Evolutionary conservation across 1,140 invertebrate genomes (phyloP).

Genomic region (Zaprionus kolodkinae): DNA sequence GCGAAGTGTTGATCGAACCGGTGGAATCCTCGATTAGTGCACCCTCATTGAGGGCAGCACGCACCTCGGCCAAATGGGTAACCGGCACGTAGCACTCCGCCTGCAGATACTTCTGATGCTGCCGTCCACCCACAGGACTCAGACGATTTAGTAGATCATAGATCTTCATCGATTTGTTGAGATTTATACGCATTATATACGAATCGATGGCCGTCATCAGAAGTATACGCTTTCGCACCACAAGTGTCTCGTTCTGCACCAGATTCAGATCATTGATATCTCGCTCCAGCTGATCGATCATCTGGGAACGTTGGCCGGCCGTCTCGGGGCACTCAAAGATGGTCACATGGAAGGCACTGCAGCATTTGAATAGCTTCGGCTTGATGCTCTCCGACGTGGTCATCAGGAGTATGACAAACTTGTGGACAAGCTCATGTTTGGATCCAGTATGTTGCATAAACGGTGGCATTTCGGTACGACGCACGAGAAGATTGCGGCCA

Average conservation of each 20-base stretch:
- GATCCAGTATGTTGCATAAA: neutral
- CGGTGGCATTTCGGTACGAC: constrained; percentile 43
- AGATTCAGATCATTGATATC: constrained; percentile 49
- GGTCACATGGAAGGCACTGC: constrained; percentile 58
- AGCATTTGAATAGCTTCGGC: constrained; percentile 58
- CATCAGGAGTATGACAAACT: constrained; percentile 58
- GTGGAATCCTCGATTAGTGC: constrained; percentile 87
- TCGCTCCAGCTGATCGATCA: constrained; percentile 36
- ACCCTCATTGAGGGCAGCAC: constrained; percentile 93
- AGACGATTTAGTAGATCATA: constrained; percentile 96
- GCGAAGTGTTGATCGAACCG: neutral
- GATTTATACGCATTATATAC: constrained; percentile 95
- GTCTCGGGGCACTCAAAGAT: constrained; percentile 66
- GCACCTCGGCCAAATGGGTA: constrained; percentile 90
- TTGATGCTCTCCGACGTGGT: constrained; percentile 49
- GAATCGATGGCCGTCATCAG: constrained; percentile 94
- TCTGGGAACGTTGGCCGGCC: constrained; percentile 3
- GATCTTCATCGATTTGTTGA: constrained; percentile 95
- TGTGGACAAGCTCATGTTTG: constrained; percentile 24
- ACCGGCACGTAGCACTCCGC: constrained; percentile 97
- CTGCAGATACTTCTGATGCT: constrained; percentile 95
- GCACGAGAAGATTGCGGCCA: constrained; percentile 59
- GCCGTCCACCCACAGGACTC: constrained; percentile 93
- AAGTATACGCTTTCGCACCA: constrained; percentile 93
- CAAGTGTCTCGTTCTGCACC: constrained; percentile 83